These are phyloP conservation scores for Tetragonula clypearis DNA, from an alignment of 1,140 invertebrate species.

Conservation along the genomic window DNA sequence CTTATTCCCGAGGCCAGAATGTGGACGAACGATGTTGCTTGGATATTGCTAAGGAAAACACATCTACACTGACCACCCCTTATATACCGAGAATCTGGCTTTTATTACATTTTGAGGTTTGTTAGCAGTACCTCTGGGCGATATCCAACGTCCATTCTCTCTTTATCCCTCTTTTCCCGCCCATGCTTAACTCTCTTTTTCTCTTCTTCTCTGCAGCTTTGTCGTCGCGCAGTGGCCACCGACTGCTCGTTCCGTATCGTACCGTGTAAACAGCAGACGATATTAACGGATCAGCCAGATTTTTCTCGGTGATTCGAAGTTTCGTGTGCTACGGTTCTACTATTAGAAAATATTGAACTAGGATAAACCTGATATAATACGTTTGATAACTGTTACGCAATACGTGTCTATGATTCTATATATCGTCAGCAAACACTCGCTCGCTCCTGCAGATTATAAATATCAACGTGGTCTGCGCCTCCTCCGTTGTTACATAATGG, in stretches of 20 bases:
- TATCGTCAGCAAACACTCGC: not conserved
- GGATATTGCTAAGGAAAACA: conserved; percentile 36
- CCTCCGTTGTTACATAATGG: conserved; percentile 66
- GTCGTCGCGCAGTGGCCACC: not conserved
- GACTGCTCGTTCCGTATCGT: not conserved
- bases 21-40: conserved; percentile 6
- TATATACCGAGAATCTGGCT: conserved; percentile 38
- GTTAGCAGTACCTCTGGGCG: conserved; percentile 46
- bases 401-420: not conserved
- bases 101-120: conserved; percentile 63
- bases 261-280: conserved; percentile 41
- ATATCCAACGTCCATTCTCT: conserved; percentile 4
- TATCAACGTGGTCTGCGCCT: conserved; percentile 64
- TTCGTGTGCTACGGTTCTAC: not conserved
- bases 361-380: not conserved
- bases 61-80: not conserved
- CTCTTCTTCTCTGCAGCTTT: not conserved
- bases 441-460: not conserved
- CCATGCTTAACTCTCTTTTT: not conserved
- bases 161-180: not conserved
- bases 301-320: not conserved
- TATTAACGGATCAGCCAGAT: conserved; percentile 44
- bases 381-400: conserved; percentile 27
- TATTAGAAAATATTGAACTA: not conserved
- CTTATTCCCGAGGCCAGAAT: conserved; percentile 30